Percentiles rank a stretch among this genome's conserved stretches.
Conservation (phyloP, 1,140 invertebrate species). For the Caenorhabditis latens region DNA sequence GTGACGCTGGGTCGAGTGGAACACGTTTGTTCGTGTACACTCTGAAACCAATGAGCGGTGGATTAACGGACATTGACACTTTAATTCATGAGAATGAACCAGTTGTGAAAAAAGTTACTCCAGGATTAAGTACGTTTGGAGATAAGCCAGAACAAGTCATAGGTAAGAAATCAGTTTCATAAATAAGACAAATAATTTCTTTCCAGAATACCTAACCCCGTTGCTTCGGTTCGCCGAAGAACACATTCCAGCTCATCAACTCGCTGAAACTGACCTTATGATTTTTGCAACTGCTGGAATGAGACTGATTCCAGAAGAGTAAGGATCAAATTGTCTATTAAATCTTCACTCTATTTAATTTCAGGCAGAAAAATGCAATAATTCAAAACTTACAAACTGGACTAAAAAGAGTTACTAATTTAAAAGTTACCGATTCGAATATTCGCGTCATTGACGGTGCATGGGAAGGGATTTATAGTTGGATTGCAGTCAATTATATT, state of each 20-base stretch:
- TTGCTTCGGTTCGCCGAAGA: slow-evolving; percentile 79
- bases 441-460: slow-evolving; percentile 81
- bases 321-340: slow-evolving; percentile 25
- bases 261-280: slow-evolving; percentile 80
- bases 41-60: slow-evolving; percentile 79
- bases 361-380: slow-evolving; percentile 79
- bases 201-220: slow-evolving; percentile 77
- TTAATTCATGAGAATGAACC: slow-evolving; percentile 78
- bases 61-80: slow-evolving; percentile 80
- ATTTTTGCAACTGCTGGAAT: slow-evolving; percentile 81
- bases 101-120: slow-evolving; percentile 80
- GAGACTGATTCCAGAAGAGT: slow-evolving; percentile 78
- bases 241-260: slow-evolving; percentile 79
- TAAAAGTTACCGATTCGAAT: slow-evolving; percentile 79
- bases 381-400: slow-evolving; percentile 79
- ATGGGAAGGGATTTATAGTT: slow-evolving; percentile 81
- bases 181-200: no score
- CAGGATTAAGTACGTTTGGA: slow-evolving; percentile 80
- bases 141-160: slow-evolving; percentile 79
- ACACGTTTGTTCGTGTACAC: slow-evolving; percentile 80
- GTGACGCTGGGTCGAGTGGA: slow-evolving; percentile 81
- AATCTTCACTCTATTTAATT: slow-evolving; percentile 56
- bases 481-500: slow-evolving; percentile 81
- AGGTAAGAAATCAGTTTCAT: slow-evolving; percentile 70
- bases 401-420: slow-evolving; percentile 79